Evolutionary conservation across 2,888 invertebrate species (phyloP), one percentile per base, ranked within the genome.

Genomic region (Morpho achilles): DNA sequence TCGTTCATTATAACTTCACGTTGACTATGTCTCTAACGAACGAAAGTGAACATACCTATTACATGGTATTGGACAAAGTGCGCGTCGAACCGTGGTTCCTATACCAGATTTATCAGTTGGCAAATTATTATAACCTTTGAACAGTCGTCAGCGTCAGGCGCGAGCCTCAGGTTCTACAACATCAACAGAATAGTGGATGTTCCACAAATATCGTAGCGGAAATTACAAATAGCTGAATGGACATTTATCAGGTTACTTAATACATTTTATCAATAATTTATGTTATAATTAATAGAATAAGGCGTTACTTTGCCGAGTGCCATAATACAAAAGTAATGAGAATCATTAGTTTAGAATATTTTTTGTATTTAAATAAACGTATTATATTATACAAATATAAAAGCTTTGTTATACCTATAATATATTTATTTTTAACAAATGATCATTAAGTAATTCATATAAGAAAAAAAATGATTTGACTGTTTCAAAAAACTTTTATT

Each of bases 31-130:
- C 2, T 32, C 74, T 69, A 72, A 74, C 75, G 71, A 77, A 80
- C 74, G 82, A 89, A 86, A 88, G 84, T 80, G 82, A 84, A 77
- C 72, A 77, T 77, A 76, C 76, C 74, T 74, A 74, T 69, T 69
- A 73, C 72, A 69, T 22, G 45, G 51, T 32, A 32, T 32, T 58
- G 64, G 68, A 71, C 86, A 89, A 87, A 81, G 80, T 62, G 76
- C 73, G 82, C 87, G 81, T 74, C 82, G 74, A 72, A 87, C 74
- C 89, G 79, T 84, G 70, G 62, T 77, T 90, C 89, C 89, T 79
- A 77, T 74, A 66, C 71, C 74, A 70, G 71, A 79, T 75, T 63
- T 65, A 60, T 64, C 64, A 63, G 64, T 64, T 53, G 62, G 67
- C 60, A 50, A 60, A 64, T 67, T 59, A 65, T 56, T 58, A 54